Evolutionary conservation across 2,113 vertebrate genomes (phyloP), one percentile per base, ranked within the genome.

Genomic region (Hydrolagus affinis): DNA sequence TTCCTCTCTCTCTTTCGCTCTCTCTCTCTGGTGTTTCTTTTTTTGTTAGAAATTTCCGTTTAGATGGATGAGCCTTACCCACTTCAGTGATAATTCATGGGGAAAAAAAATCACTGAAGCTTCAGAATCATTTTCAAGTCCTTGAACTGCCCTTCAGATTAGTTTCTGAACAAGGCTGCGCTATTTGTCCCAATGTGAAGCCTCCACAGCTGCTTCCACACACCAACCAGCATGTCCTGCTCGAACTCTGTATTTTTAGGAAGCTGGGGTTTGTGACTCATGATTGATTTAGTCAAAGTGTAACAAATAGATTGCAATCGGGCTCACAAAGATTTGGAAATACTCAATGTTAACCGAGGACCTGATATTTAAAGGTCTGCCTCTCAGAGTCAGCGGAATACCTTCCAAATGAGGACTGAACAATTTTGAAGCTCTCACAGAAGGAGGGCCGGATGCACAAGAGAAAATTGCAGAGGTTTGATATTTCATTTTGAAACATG

Each of bases 311-410:
- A 17, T 83, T 83, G 62, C 17, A 68, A 25, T 83, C 66, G 64
- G 78, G 32, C 15, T 83, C 15, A 28, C 62, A 68, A 28, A 83
- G 66, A 80, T 60, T 62, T 60, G 77, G 59, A 23, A 80, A 80
- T 28, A 68, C 78, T 64, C 78, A 19, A 3, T 68, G 62, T 25
- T 44, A 66, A 32, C 62, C 60, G 4, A 83, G 66, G 78, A 62
- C 62, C 78, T 66, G 60, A 66, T 66, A 32, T 66, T 66, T 15
- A 83, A 68, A 62, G 78, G 60, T 28, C 64, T 17, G 3, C 66
- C 25, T 12, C 8, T 66, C 0, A 9, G 17, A 83, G 17, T 28
- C 21, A 6, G 30, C 60, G 25, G 66, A 83, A 66, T 28, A 32
- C 60, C 44, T 44, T 66, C 19, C n/a, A 8, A 30, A 62, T 83